Evolutionary conservation across 2,797 vertebrate genomes (phyloP).

Genomic region (Epinephelus malabaricus): DNA sequence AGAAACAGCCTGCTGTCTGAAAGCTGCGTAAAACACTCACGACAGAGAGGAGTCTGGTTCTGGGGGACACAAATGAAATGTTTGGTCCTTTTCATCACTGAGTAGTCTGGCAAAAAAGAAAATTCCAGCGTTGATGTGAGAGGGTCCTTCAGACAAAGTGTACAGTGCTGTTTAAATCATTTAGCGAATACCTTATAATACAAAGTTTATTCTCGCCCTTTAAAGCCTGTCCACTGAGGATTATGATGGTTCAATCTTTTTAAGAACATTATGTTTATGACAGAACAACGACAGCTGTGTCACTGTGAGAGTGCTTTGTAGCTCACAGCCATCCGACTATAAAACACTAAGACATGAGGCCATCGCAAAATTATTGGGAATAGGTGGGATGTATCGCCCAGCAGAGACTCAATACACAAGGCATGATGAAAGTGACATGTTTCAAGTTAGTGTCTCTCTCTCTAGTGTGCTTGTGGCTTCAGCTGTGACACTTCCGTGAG

Average conservation of each 20-base stretch:
- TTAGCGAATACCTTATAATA: not conserved
- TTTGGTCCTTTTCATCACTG: constrained; percentile 6
- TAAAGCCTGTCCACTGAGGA: not conserved
- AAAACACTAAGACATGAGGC: not conserved
- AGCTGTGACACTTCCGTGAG: constrained; percentile 55
- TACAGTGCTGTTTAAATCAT: not conserved
- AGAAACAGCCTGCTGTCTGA: constrained; percentile 44
- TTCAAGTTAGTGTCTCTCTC: constrained; percentile 31
- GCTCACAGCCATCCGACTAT: not conserved
- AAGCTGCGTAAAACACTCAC: constrained; percentile 17
- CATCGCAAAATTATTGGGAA: not conserved
- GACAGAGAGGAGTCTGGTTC: constrained; percentile 7
- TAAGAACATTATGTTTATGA: not conserved
- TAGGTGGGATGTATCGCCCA: constrained; percentile 19
- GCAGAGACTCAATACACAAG: constrained; percentile 1
- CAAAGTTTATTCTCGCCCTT: not conserved
- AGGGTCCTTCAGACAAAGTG: not conserved
- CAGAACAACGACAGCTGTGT: not conserved
- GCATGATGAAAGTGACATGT: constrained; percentile 20
- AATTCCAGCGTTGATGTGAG: not conserved
- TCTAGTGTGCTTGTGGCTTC: constrained; percentile 32
- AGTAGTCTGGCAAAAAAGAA: constrained; percentile 7
- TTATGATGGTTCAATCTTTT: not conserved
- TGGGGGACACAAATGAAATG: constrained; percentile 16
- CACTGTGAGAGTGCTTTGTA: not conserved